phyloP scores from a whole-genome alignment of 2,888 invertebrate genomes.

The Sarcophaga subvicina region DNA sequence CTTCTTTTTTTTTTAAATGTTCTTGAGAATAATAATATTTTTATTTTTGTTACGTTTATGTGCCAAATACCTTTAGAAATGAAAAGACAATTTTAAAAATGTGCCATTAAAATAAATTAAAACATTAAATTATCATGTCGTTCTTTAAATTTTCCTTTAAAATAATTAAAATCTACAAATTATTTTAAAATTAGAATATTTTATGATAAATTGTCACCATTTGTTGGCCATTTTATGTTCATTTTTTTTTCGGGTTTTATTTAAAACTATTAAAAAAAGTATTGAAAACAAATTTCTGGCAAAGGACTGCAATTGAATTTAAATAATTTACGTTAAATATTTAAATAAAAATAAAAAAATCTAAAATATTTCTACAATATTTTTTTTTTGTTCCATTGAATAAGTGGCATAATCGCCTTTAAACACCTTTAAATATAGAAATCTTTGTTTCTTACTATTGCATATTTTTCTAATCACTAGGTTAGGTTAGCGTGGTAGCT shows the following conservation, averaged over 20 bases:
- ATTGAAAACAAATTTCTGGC: background rate
- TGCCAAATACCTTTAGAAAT: background rate
- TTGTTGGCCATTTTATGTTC: background rate
- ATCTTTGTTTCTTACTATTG: too few relatives aligned
- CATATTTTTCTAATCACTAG: too few relatives aligned
- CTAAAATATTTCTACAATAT: too few relatives aligned
- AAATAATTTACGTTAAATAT: too few relatives aligned
- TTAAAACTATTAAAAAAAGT: background rate
- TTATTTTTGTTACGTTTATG: background rate
- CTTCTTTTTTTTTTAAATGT: background rate
- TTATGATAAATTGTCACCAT: background rate
- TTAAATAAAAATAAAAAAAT: too few relatives aligned
- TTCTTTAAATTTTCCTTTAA: background rate
- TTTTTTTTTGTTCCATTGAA: too few relatives aligned
- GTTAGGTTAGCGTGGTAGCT: too few relatives aligned
- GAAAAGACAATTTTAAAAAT: background rate
- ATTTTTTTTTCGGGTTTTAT: background rate
- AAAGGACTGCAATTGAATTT: background rate
- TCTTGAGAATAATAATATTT: background rate
- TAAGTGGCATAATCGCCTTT: too few relatives aligned
- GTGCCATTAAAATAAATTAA: background rate
- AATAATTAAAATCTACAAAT: slow-evolving; percentile 23
- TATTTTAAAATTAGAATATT: background rate
- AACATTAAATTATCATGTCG: slow-evolving; percentile 14
- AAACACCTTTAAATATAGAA: too few relatives aligned